Evolutionary conservation across 2,888 invertebrate genomes (phyloP).

Genomic region (Drosophila flavopinicola): DNA sequence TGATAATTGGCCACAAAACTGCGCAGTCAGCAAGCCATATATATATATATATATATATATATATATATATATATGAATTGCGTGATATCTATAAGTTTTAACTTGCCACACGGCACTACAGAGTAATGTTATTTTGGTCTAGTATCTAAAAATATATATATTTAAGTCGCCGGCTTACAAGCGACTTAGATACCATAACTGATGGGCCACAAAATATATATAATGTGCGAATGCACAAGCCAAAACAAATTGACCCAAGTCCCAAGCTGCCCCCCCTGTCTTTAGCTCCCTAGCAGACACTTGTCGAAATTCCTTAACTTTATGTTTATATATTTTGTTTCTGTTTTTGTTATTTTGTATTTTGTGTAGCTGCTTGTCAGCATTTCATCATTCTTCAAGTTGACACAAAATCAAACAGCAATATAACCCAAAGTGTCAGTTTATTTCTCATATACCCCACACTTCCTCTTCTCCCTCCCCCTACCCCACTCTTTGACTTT

Average conservation of each 20-base stretch:
- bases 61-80: slow-evolving; percentile 4
- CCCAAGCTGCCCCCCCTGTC: not conserved
- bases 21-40: slow-evolving; percentile 48
- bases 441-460: slow-evolving; percentile 23
- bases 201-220: slow-evolving; percentile 5
- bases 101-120: slow-evolving; percentile 64
- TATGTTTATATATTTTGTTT: slow-evolving; percentile 9
- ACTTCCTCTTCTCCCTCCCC: not conserved
- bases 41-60: slow-evolving; percentile 7
- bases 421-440: slow-evolving; percentile 57
- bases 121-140: slow-evolving; percentile 28
- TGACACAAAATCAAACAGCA: slow-evolving; percentile 65
- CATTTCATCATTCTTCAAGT: slow-evolving; percentile 63
- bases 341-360: not conserved
- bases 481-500: not conserved
- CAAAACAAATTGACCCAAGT: slow-evolving; percentile 38
- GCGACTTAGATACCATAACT: slow-evolving; percentile 7
- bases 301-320: slow-evolving; percentile 45
- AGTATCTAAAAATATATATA: slow-evolving; percentile 29
- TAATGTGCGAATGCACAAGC: slow-evolving; percentile 26
- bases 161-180: slow-evolving; percentile 10
- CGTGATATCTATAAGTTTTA: slow-evolving; percentile 23
- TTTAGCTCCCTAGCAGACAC: not conserved
- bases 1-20: slow-evolving; percentile 33
- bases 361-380: slow-evolving; percentile 44